Evolutionary conservation across 2,888 invertebrate genomes (phyloP).

Genomic region (Apotomis betuletana): DNA sequence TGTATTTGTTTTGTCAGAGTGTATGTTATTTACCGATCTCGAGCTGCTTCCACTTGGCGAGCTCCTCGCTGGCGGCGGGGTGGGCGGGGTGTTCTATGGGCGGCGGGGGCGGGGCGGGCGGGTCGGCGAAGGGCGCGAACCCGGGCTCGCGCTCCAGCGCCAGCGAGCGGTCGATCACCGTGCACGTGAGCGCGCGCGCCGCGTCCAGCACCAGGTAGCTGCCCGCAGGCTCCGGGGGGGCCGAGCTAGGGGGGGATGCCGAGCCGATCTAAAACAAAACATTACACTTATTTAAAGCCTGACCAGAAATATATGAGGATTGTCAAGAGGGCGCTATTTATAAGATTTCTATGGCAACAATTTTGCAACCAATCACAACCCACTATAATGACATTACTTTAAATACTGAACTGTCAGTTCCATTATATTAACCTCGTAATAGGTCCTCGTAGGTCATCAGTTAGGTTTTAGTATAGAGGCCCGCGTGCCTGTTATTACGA

Average conservation of each 20-base stretch:
- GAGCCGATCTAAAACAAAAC: neutral
- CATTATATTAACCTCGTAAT: no score
- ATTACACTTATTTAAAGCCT: no score
- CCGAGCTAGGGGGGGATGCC: neutral
- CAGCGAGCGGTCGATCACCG: constrained; percentile 63
- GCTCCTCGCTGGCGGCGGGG: constrained; percentile 29
- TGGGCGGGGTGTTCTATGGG: constrained; percentile 19
- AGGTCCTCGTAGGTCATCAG: no score
- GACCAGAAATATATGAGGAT: no score
- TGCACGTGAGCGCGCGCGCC: constrained; percentile 62
- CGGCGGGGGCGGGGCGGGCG: constrained; percentile 33
- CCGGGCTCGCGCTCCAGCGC: constrained; percentile 54
- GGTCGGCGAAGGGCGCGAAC: constrained; percentile 59
- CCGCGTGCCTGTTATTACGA: no score
- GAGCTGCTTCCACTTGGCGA: constrained; percentile 26
- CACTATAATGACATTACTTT: no score
- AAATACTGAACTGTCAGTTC: no score
- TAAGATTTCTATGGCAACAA: no score
- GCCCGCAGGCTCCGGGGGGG: constrained; percentile 47
- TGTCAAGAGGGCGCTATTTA: no score
- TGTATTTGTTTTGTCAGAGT: no score
- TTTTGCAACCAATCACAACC: no score
- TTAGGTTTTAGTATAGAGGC: no score
- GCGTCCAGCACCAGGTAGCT: constrained; percentile 69
- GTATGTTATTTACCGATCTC: constrained; percentile 14